Base-by-base conservation (phyloP, 2,888 invertebrate species). In the Epistrophe eligans region DNA sequence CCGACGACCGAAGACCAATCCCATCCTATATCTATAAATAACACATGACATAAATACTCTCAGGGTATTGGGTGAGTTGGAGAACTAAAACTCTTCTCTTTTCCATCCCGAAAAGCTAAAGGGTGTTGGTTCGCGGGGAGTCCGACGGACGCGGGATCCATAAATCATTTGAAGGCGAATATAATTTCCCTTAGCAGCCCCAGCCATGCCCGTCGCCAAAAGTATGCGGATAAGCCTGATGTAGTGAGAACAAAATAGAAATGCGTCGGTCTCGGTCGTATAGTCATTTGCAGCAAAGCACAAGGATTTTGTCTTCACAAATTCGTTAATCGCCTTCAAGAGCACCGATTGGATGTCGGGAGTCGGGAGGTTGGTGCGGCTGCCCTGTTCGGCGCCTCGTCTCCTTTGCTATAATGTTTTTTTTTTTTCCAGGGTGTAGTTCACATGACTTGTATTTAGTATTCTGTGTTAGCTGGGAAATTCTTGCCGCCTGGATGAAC, bases 171-270 rank as follows among this genome's bases (percentile, higher is more conserved):
- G 77, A 79, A 79, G 50, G 82, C 82, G 77, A 85, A 55, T 52
- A 38, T 74, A 82, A 35, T 82, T 73, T 77, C 32, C 28, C n/a
- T 28, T 28, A 55, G 15, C 55, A 71, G 77, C 67, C 35, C 35
- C 35, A 35, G 35, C 6, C 35, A 7, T 84, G 84, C 76, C 67
- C 60, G 84, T 85, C 85, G 81, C 85, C 82, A 85, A 85, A 85
- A 85, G 70, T 82, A 85, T 85, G 85, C 85, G 85, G 82, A 85
- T 85, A 73, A 77, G 85, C 82, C 74, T 85, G 82, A 85, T 57
- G 77, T 82, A 74, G 82, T 77, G 73, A 74, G 82, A 85, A 85
- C 85, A 85, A 85, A 85, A 85, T 82, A 82, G 82, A 82, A 77
- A 77, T 77, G 73, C 82, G 85, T 81, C 81, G 85, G 24, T 24